A percentile compares a stretch with the other conserved stretches of the same genome.
These are phyloP conservation scores for Onychostoma macrolepis DNA, from an alignment of 2,113 vertebrate species.

Conservation along the genomic window DNA sequence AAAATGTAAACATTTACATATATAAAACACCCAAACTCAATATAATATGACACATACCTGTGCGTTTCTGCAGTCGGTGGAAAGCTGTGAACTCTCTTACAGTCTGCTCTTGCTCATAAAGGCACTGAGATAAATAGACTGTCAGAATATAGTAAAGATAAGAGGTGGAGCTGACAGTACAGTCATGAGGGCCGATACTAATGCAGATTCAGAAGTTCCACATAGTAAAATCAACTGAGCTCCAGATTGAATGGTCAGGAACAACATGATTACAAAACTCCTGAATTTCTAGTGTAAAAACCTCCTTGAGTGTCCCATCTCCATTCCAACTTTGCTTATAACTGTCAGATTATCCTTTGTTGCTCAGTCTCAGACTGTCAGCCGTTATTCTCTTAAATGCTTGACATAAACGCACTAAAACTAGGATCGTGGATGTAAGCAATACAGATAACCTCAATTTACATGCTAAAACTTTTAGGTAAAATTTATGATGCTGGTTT, in stretches of 20 bases:
- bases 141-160: neutral
- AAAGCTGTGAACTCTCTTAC: neutral
- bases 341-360: neutral
- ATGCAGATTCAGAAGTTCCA: neutral
- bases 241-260: neutral
- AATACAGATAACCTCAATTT: no score
- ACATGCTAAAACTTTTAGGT: no score
- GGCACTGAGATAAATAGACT: neutral
- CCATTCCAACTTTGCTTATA: neutral
- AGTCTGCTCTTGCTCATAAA: neutral
- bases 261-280: neutral
- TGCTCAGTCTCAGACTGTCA: neutral
- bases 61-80: neutral
- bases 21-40: neutral
- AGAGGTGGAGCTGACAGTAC: neutral
- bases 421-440: neutral
- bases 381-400: neutral
- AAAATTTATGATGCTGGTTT: no score
- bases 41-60: neutral
- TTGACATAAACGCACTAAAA: neutral
- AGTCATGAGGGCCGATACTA: neutral
- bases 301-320: neutral
- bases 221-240: neutral
- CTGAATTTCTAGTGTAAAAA: neutral
- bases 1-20: neutral